These are phyloP conservation scores for Aphaenogaster rudis DNA, from an alignment of 1,140 invertebrate species.

Conservation along the genomic window DNA sequence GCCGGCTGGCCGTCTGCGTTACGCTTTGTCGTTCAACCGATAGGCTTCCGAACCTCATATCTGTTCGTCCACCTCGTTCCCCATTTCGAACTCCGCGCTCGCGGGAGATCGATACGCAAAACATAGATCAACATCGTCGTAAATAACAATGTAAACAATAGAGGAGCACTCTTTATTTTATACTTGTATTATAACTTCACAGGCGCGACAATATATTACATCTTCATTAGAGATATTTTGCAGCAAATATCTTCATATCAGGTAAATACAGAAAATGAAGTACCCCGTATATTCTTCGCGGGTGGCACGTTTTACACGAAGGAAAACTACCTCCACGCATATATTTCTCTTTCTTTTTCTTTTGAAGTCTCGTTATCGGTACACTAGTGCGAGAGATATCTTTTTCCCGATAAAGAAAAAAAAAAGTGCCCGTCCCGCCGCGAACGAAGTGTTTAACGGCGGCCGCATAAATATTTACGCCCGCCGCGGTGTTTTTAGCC, in stretches of 20 bases:
- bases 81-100: not conserved
- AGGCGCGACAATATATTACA: no score
- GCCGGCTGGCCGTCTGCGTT: constrained; percentile 25
- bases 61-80: constrained; percentile 4
- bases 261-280: constrained; percentile 12
- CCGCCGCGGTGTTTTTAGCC: constrained; percentile 53
- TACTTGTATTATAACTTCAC: not conserved
- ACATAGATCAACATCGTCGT: not conserved
- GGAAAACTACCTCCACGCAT: not conserved
- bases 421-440: constrained; percentile 32
- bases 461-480: constrained; percentile 59
- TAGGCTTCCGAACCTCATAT: constrained; percentile 60
- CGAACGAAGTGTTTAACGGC: constrained; percentile 60
- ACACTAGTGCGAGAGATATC: constrained; percentile 49
- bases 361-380: not conserved
- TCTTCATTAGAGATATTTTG: not conserved
- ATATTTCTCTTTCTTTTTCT: not conserved
- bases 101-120: constrained; percentile 6
- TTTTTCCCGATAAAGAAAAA: constrained; percentile 45
- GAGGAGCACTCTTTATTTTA: not conserved
- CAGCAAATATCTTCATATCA: not conserved
- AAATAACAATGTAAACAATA: not conserved
- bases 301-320: not conserved
- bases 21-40: constrained; percentile 53
- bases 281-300: not conserved